phyloP scores from a whole-genome alignment of 2,113 vertebrate species.

The Macquaria ambigua region DNA sequence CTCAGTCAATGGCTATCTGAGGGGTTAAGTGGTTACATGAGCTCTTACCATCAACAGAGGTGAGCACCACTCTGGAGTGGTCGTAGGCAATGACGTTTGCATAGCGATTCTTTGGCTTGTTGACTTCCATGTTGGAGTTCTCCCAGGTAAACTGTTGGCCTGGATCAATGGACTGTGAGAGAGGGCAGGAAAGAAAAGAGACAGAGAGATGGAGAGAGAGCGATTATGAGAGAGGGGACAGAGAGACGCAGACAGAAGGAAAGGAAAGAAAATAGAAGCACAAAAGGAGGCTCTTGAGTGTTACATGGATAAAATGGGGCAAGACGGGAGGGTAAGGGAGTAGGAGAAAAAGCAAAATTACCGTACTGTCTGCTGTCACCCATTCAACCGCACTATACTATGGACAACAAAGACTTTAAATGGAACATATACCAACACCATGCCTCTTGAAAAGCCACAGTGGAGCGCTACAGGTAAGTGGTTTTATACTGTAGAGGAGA shows the following conservation, averaged over 20 bases:
- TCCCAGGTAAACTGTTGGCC: slow-evolving; percentile 98
- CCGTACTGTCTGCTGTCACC: slow-evolving; percentile 16
- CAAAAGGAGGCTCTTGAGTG: slow-evolving; percentile 32
- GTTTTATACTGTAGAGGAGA: slow-evolving; percentile 9
- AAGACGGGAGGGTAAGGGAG: background rate
- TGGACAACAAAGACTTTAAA: slow-evolving; percentile 41
- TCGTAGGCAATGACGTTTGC: slow-evolving; percentile 97
- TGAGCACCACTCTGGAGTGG: slow-evolving; percentile 95
- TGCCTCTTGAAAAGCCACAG: slow-evolving; percentile 34
- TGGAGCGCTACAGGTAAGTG: slow-evolving; percentile 10
- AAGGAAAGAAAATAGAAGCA: slow-evolving; percentile 13
- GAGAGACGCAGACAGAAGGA: background rate
- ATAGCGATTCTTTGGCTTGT: slow-evolving; percentile 98
- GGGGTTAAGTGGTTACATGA: slow-evolving; percentile 38
- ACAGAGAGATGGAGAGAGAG: slow-evolving; percentile 15
- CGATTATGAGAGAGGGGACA: slow-evolving; percentile 8
- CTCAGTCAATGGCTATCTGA: slow-evolving; percentile 26
- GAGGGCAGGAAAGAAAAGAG: background rate
- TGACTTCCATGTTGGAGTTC: slow-evolving; percentile 98
- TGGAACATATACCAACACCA: slow-evolving; percentile 22
- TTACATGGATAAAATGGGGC: slow-evolving; percentile 10
- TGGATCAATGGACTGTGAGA: slow-evolving; percentile 92
- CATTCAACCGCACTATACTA: slow-evolving; percentile 1
- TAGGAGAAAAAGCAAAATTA: background rate
- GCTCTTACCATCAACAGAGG: slow-evolving; percentile 92